These are phyloP conservation scores for Orussus abietinus DNA, from an alignment of 1,140 invertebrate species.

Conservation along the genomic window DNA sequence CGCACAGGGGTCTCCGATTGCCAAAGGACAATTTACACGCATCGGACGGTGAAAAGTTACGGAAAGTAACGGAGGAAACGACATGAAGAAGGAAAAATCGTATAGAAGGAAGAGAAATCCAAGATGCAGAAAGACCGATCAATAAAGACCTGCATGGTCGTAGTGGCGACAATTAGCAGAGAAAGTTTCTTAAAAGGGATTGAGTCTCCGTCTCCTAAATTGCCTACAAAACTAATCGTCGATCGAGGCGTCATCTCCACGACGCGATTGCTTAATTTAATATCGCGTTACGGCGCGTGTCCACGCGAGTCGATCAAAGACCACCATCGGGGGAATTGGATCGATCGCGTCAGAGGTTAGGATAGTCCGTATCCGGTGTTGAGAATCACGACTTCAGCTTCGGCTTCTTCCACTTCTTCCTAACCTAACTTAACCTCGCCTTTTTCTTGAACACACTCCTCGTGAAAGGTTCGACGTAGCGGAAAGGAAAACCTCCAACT, in stretches of 20 bases:
- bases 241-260: constrained; percentile 37
- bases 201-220: constrained; percentile 24
- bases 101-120: constrained; percentile 29
- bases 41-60: no score
- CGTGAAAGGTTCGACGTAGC: constrained; percentile 12
- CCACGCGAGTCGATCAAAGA: constrained; percentile 28
- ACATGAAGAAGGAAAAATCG: constrained; percentile 25
- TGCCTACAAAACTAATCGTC: constrained; percentile 30
- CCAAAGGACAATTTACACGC: no score
- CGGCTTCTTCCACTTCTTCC: constrained; percentile 1
- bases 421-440: not conserved
- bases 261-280: constrained; percentile 41
- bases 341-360: constrained; percentile 16
- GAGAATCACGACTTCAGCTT: no score
- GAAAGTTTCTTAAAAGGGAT: constrained; percentile 29
- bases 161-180: constrained; percentile 20
- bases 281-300: constrained; percentile 28
- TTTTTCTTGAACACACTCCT: constrained; percentile 6
- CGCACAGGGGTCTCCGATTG: constrained; percentile 24
- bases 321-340: constrained; percentile 21
- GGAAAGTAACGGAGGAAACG: no score
- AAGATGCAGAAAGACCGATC: constrained; percentile 17
- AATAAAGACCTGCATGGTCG: constrained; percentile 10
- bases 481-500: no score
- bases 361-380: constrained; percentile 11